phyloP scores from a whole-genome alignment of 1,140 invertebrate genomes.

The Leptinotarsa texana region DNA sequence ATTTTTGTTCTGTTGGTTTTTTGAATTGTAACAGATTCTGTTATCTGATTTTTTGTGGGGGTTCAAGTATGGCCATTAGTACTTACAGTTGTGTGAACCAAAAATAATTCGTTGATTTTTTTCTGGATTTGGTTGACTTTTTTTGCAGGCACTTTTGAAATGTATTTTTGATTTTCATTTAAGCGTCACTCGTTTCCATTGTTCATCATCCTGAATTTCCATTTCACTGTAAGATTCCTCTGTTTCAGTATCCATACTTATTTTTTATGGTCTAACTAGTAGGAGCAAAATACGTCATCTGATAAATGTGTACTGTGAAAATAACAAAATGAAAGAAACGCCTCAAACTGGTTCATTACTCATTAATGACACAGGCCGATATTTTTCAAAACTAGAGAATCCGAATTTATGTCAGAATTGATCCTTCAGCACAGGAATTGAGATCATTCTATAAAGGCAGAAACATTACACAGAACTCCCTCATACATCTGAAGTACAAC shows the following conservation, averaged over 20 bases:
- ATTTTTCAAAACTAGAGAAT: too few relatives aligned
- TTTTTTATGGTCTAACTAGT: neutral
- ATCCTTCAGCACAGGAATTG: too few relatives aligned
- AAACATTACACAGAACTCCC: too few relatives aligned
- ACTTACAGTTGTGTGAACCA: neutral
- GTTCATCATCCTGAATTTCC: neutral
- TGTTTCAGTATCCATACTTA: neutral
- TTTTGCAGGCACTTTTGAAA: neutral
- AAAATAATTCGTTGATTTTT: neutral
- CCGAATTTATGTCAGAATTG: too few relatives aligned
- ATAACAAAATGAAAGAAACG: too few relatives aligned
- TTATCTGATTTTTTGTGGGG: neutral
- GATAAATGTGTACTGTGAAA: neutral
- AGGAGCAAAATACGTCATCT: neutral
- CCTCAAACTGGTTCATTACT: too few relatives aligned
- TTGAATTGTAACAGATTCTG: neutral
- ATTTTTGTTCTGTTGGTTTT: neutral
- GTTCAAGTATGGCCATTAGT: neutral
- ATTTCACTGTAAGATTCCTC: neutral
- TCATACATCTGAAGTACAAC: too few relatives aligned
- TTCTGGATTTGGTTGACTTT: neutral
- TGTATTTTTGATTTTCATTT: neutral
- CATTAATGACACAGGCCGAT: too few relatives aligned
- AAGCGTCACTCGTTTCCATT: neutral
- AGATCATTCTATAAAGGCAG: too few relatives aligned